A percentile compares a stretch with the other conserved stretches of the same genome.
Evolutionary conservation across 2,888 invertebrate species (phyloP).

Genomic region (Ceramica pisi): DNA sequence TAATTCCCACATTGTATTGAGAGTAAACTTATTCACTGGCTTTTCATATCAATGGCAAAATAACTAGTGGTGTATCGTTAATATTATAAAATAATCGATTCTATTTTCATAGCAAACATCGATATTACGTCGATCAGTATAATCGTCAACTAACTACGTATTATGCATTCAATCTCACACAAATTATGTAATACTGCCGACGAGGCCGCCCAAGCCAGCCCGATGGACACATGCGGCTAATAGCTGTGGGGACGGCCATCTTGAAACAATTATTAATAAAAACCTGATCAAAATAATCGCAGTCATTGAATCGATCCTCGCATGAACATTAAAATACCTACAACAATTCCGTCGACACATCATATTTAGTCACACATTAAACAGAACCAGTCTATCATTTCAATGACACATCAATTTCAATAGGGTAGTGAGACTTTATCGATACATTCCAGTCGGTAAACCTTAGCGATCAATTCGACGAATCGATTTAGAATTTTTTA

Average conservation of each 20-base stretch:
- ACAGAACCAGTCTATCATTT: constrained; percentile 70
- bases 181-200: constrained; percentile 87
- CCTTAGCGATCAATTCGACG: constrained; percentile 43
- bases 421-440: constrained; percentile 67
- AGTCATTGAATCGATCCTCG: constrained; percentile 37
- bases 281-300: constrained; percentile 40
- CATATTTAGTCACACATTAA: constrained; percentile 68
- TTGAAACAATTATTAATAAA: constrained; percentile 36
- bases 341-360: constrained; percentile 65
- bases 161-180: constrained; percentile 82
- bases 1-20: constrained; percentile 55
- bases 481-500: constrained; percentile 25
- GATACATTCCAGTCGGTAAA: constrained; percentile 55
- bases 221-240: constrained; percentile 70
- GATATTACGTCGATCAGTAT: constrained; percentile 63
- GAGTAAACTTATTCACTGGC: constrained; percentile 77
- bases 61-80: constrained; percentile 72
- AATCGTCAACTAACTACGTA: constrained; percentile 66
- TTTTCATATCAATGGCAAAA: constrained; percentile 73
- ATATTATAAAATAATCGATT: constrained; percentile 59
- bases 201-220: constrained; percentile 73
- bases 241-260: constrained; percentile 69
- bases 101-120: constrained; percentile 56
- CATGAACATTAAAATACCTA: constrained; percentile 44
- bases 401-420: constrained; percentile 56